These are phyloP conservation scores for Alethe diademata DNA, from an alignment of 2,113 vertebrate genomes.

Conservation along the genomic window DNA sequence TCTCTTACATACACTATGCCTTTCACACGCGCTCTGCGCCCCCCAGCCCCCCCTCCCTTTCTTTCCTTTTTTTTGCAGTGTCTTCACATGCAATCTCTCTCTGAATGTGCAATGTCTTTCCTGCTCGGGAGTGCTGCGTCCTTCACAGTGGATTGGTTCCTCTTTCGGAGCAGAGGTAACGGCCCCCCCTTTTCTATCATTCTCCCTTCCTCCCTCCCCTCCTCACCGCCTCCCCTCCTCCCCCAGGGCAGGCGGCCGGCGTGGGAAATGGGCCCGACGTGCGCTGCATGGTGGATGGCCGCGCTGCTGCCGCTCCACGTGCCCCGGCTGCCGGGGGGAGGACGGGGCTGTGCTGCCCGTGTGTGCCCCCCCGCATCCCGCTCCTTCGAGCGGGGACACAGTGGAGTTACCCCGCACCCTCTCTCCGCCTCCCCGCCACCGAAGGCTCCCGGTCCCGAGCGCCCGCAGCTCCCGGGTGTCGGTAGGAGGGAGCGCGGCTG, in stretches of 20 bases:
- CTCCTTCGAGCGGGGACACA: background rate
- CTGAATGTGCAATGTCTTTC: constrained; percentile 32
- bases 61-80: background rate
- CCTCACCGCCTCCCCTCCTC: background rate
- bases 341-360: background rate
- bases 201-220: background rate
- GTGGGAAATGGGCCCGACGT: constrained; percentile 79
- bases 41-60: background rate
- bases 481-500: constrained; percentile 20
- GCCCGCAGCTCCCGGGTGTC: background rate
- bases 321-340: background rate
- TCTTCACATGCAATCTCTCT: constrained; percentile 19
- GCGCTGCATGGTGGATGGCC: constrained; percentile 68
- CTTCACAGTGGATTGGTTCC: constrained; percentile 77
- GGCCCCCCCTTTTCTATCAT: background rate
- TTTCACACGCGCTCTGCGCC: background rate
- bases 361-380: background rate
- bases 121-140: constrained; percentile 43
- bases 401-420: background rate
- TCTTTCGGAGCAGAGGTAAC: constrained; percentile 60
- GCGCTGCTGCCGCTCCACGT: background rate
- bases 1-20: constrained; percentile 24
- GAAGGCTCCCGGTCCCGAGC: accelerated
- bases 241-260: constrained; percentile 63
- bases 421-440: background rate